These are phyloP conservation scores for Coenonympha glycerion DNA, from an alignment of 2,888 invertebrate genomes.

Conservation along the genomic window DNA sequence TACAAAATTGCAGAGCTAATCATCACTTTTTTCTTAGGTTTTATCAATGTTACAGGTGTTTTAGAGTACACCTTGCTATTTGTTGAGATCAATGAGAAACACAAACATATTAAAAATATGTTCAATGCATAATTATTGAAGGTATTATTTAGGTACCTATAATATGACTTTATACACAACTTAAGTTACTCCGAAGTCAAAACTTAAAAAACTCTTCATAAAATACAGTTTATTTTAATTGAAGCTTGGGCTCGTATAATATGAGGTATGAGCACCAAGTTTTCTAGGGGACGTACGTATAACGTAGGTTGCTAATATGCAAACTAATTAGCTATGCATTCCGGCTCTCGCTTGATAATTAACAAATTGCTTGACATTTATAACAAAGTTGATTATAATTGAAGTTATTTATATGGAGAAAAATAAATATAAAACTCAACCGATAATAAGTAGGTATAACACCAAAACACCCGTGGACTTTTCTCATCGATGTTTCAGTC, in stretches of 20 bases:
- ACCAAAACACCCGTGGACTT: too few relatives aligned
- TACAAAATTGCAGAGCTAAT: not conserved
- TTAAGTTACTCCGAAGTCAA: too few relatives aligned
- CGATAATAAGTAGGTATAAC: too few relatives aligned
- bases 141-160: too few relatives aligned
- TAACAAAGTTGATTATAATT: not conserved
- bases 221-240: too few relatives aligned
- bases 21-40: not conserved
- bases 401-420: not conserved
- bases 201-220: too few relatives aligned
- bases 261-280: too few relatives aligned
- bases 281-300: not conserved
- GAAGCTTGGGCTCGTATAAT: too few relatives aligned
- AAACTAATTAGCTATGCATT: not conserved
- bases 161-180: too few relatives aligned
- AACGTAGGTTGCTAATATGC: not conserved
- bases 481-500: too few relatives aligned
- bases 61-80: not conserved
- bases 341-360: not conserved
- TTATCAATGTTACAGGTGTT: not conserved
- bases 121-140: too few relatives aligned
- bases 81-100: not conserved
- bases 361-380: slow-evolving; percentile 3
- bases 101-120: too few relatives aligned
- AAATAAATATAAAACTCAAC: not conserved